These are phyloP conservation scores for Phrynocephalus guinanensis DNA, from an alignment of 2,797 vertebrate species.

Conservation along the genomic window DNA sequence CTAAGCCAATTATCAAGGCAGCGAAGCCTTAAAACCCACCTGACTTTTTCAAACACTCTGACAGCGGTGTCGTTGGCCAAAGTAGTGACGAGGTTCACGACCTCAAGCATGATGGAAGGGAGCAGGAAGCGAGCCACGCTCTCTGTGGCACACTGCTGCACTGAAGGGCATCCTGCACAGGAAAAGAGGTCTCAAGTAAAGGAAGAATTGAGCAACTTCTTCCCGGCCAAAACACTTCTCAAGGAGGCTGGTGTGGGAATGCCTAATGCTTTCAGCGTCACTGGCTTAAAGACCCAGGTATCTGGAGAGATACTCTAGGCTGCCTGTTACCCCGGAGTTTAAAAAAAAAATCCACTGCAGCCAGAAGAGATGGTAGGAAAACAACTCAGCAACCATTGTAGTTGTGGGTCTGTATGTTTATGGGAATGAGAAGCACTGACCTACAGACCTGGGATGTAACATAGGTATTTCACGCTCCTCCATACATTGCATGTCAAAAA, in stretches of 20 bases:
- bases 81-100: constrained; percentile 86
- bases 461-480: neutral
- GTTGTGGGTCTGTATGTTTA: too few relatives aligned
- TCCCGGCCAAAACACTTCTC: neutral
- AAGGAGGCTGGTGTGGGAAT: neutral
- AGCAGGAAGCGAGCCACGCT: constrained; percentile 92
- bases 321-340: neutral
- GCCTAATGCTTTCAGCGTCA: neutral
- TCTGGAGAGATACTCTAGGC: neutral
- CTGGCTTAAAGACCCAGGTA: neutral
- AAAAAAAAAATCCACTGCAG: neutral
- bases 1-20: neutral
- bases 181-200: constrained; percentile 45
- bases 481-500: too few relatives aligned
- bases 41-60: constrained; percentile 89
- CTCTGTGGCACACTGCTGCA: constrained; percentile 88
- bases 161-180: constrained; percentile 86
- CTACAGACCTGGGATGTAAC: neutral
- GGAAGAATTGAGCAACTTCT: neutral
- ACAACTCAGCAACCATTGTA: too few relatives aligned
- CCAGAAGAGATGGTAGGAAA: neutral
- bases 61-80: constrained; percentile 91
- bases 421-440: too few relatives aligned
- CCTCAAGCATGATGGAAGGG: constrained; percentile 88
- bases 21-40: constrained; percentile 75